Conservation (phyloP, 2,113 vertebrate genomes). For the Gulo gulo region DNA sequence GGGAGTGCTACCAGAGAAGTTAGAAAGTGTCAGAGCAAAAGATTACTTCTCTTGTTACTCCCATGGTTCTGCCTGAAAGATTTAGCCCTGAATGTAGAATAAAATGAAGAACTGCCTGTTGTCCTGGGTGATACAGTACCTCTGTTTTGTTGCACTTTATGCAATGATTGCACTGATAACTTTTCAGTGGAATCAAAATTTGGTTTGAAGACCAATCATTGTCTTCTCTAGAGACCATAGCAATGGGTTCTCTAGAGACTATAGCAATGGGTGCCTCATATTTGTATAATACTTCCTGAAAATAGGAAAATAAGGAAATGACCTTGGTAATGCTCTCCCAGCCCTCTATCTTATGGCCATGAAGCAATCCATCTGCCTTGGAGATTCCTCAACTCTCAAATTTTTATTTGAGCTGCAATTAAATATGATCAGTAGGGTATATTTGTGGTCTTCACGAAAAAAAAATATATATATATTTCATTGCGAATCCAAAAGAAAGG, state of each 20-base stretch:
- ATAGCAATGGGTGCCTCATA: background rate
- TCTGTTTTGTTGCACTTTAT: background rate
- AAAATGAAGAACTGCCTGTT: background rate
- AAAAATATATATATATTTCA: background rate
- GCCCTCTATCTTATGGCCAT: background rate
- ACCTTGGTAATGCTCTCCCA: background rate
- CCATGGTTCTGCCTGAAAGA: background rate
- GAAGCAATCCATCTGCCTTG: background rate
- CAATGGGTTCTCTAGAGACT: background rate
- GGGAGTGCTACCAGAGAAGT: background rate
- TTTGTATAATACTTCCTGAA: background rate
- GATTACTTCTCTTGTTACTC: background rate
- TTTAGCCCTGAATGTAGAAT: background rate
- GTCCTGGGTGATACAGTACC: background rate
- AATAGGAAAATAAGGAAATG: background rate
- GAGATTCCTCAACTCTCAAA: background rate
- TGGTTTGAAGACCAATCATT: background rate
- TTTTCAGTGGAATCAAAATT: background rate
- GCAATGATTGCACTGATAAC: background rate
- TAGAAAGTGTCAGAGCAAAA: background rate
- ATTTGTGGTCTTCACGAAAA: background rate
- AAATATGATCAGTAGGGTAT: background rate
- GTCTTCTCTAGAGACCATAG: background rate
- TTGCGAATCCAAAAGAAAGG: background rate
- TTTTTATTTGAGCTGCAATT: conserved; percentile 28